Evolutionary conservation across 2,113 vertebrate species (phyloP), one percentile per base, ranked within the genome.

Genomic region (Charadrius vociferus): DNA sequence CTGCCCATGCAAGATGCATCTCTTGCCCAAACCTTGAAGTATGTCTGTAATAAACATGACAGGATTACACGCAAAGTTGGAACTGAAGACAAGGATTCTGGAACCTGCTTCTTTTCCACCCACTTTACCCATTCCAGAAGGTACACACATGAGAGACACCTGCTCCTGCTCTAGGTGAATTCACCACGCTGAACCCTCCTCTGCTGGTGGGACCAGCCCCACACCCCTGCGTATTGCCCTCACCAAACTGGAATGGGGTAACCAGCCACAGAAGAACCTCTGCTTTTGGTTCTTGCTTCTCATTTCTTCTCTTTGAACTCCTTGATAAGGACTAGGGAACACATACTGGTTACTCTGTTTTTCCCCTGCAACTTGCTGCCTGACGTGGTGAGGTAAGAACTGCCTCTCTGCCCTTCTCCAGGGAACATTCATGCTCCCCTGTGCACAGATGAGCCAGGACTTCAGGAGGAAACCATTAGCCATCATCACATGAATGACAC

Each of bases 21-120:
- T 96, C 92, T 92, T 96, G 90, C 93, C 81, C 88, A 89, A 88
- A 90, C 21, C 50, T 39, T 36, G 19, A 90, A 90, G 47, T 77
- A 52, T 37, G 95, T 89, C 41, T 79, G 47, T 82, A 92, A 91
- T 17, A 82, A 92, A 95, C 74, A 81, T 36, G 79, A 81, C 36
- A 67, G 47, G 26, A 94, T 79, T 53, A 72, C 36, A 89, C 29
- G 77, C 5, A 56, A 39, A 56, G 8, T 7, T 83, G 24, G 62
- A 90, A 56, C 37, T 91, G 58, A 67, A 71, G 14, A 49, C 32
- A 84, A 5, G 68, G 47, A 73, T 80, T 92, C 47, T 86, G 75
- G 67, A 93, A 84, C 27, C 9, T 72, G 14, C 27, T 70, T 61
- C 37, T 59, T 79, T 81, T 39, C 7, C 12, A 47, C 10, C 6